Evolutionary conservation across 2,113 vertebrate genomes (phyloP).

Genomic region (Oceanodroma tethys): DNA sequence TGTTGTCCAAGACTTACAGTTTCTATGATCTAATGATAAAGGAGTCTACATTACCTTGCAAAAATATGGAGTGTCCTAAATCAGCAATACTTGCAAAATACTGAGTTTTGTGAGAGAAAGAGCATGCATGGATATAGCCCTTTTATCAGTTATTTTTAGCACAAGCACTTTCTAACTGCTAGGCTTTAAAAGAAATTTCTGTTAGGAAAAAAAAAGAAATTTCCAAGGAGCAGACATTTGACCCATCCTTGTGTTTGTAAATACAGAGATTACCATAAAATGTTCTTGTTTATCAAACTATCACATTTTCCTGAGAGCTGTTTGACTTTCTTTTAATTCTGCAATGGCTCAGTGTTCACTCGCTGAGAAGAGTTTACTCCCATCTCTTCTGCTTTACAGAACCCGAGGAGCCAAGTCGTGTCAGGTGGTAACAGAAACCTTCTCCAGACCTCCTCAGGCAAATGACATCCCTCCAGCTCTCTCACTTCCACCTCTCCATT

Average conservation of each 20-base stretch:
- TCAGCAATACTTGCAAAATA: neutral
- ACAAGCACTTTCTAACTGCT: neutral
- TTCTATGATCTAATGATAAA: neutral
- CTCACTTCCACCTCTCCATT: neutral
- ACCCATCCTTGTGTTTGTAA: slow-evolving; percentile 17
- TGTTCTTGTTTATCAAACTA: slow-evolving; percentile 53
- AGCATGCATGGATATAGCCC: neutral
- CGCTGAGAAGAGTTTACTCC: neutral
- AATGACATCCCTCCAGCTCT: neutral
- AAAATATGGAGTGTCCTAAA: neutral
- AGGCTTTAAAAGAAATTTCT: slow-evolving; percentile 26
- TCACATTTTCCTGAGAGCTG: slow-evolving; percentile 38
- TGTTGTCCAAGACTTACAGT: neutral
- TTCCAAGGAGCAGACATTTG: slow-evolving; percentile 3
- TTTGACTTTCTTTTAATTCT: slow-evolving; percentile 45
- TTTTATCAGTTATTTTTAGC: slow-evolving; percentile 15
- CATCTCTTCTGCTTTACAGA: neutral
- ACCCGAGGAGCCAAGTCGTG: neutral
- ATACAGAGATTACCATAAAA: slow-evolving; percentile 56
- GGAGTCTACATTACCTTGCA: neutral
- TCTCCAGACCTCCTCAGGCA: neutral
- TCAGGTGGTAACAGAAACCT: slow-evolving; percentile 4
- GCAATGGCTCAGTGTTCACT: neutral
- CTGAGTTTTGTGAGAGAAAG: neutral
- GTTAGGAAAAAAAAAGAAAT: neutral